Conservation (phyloP, 2,113 vertebrate species). For the Vulpes vulpes region DNA sequence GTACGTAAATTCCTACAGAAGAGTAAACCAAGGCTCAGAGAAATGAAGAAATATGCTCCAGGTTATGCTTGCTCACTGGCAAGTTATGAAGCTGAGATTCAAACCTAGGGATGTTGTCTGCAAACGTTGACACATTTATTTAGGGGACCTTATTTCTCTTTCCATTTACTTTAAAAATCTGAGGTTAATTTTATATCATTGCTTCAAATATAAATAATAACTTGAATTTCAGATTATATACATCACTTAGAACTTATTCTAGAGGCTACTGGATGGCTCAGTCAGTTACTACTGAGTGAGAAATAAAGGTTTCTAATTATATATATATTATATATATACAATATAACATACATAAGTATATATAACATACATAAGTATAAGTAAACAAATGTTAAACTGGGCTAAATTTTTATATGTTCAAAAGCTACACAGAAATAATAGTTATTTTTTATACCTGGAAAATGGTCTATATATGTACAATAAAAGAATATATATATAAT, state of each 20-base stretch:
- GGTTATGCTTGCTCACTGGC: background rate
- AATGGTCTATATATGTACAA: background rate
- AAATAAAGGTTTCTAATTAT: background rate
- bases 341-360: background rate
- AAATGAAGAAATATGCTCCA: constrained; percentile 28
- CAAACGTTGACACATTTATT: background rate
- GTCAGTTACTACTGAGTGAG: background rate
- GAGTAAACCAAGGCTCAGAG: background rate
- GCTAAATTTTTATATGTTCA: constrained; percentile 7
- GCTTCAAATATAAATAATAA: constrained; percentile 5
- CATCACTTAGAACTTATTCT: constrained; percentile 12
- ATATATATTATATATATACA: background rate
- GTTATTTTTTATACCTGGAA: constrained; percentile 3
- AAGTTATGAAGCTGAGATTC: background rate
- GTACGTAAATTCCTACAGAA: background rate
- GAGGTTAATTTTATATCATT: constrained; percentile 22
- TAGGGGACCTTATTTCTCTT: background rate
- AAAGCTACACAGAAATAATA: background rate
- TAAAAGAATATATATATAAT: background rate
- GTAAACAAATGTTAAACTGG: background rate
- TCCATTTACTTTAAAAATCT: background rate
- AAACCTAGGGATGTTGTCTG: background rate
- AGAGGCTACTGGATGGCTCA: background rate
- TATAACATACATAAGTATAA: background rate
- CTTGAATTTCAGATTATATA: background rate